Conservation (phyloP, 2,797 vertebrate genomes). For the Telmatherina bonti region DNA sequence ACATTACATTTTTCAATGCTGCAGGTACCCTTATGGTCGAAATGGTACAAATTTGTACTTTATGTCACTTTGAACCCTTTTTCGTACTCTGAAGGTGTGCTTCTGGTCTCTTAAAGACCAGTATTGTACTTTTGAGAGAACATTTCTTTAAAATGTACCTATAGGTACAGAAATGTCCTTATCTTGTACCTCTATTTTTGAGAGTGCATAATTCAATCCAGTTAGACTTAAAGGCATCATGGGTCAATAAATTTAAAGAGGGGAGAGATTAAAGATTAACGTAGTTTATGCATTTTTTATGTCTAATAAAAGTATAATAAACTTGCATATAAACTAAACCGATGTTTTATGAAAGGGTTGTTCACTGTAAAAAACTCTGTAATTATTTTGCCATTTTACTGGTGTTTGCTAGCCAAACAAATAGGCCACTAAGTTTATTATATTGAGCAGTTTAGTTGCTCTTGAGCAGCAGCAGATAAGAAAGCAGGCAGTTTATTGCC, state of each 20-base stretch:
- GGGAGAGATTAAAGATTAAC: too few relatives aligned
- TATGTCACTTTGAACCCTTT: too few relatives aligned
- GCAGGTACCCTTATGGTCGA: too few relatives aligned
- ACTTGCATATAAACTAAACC: not conserved
- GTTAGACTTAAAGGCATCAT: not conserved
- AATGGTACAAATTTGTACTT: too few relatives aligned
- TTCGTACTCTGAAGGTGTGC: too few relatives aligned
- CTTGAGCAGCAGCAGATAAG: slow-evolving; percentile 10
- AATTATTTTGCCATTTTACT: slow-evolving; percentile 11
- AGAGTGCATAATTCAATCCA: not conserved
- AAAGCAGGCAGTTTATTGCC: slow-evolving; percentile 30
- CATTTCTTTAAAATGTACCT: too few relatives aligned
- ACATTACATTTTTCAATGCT: too few relatives aligned
- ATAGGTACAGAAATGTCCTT: too few relatives aligned
- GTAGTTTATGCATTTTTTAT: not conserved
- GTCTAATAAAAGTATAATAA: not conserved
- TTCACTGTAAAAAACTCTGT: slow-evolving; percentile 1
- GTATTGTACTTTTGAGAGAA: too few relatives aligned
- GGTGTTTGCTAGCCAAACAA: slow-evolving; percentile 2
- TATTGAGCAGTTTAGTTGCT: slow-evolving; percentile 5
- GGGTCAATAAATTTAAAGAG: not conserved
- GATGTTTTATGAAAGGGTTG: not conserved
- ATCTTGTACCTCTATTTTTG: too few relatives aligned
- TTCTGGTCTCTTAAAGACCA: too few relatives aligned
- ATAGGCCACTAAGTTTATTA: not conserved